Percentiles rank a stretch among this genome's conserved stretches.
Evolutionary conservation across 2,797 vertebrate genomes (phyloP).

Genomic region (Cetoscarus ocellatus): DNA sequence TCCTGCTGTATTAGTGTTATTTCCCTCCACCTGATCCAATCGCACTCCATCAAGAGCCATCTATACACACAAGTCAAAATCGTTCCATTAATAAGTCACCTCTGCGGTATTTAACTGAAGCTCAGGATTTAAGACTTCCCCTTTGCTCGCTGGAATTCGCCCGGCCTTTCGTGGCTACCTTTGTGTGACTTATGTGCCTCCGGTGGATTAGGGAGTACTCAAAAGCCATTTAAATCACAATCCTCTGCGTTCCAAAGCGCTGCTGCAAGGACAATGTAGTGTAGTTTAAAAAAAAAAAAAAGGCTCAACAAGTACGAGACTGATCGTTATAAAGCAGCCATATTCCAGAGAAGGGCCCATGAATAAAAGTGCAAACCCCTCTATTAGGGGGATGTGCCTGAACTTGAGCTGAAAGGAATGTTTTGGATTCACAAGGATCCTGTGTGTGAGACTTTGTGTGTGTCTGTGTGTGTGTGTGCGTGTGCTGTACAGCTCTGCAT

Average conservation of each 20-base stretch:
- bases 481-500: constrained; percentile 36
- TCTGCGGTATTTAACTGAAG: constrained; percentile 73
- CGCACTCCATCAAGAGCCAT: constrained; percentile 58
- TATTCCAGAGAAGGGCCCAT: constrained; percentile 79
- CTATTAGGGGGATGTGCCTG: constrained; percentile 85
- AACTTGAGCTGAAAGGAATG: constrained; percentile 85
- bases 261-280: constrained; percentile 73
- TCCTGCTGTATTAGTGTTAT: constrained; percentile 49
- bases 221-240: constrained; percentile 83
- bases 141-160: constrained; percentile 74
- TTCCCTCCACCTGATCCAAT: constrained; percentile 65
- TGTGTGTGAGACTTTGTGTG: constrained; percentile 58
- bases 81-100: constrained; percentile 79
- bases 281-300: constrained; percentile 50
- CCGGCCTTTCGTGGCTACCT: constrained; percentile 76
- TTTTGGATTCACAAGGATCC: constrained; percentile 80
- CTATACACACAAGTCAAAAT: constrained; percentile 72
- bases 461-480: constrained; percentile 24
- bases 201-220: constrained; percentile 77
- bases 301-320: constrained; percentile 59
- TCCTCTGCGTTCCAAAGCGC: constrained; percentile 68
- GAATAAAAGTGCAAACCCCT: constrained; percentile 85
- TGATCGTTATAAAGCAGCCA: constrained; percentile 79
- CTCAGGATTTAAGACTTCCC: constrained; percentile 82
- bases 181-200: constrained; percentile 83